phyloP scores from a whole-genome alignment of 1,140 invertebrate species.

The Diorhabda elongata region DNA sequence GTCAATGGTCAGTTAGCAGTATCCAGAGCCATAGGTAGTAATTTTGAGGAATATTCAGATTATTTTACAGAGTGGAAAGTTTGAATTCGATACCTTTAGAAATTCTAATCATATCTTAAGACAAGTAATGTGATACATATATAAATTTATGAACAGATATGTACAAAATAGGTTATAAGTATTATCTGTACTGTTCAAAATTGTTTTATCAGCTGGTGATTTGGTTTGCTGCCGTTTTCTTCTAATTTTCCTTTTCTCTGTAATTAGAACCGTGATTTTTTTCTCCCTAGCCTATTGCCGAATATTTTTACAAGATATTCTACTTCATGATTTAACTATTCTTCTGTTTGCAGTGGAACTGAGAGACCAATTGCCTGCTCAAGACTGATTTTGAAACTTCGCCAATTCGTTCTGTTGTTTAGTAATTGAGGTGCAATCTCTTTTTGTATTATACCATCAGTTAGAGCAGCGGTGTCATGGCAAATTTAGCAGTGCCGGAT shows the following conservation, averaged over 20 bases:
- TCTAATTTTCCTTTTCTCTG: neutral
- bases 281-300: neutral
- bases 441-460: neutral
- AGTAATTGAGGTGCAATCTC: neutral
- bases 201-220: neutral
- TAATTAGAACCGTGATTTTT: neutral
- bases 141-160: no score
- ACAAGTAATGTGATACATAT: no score
- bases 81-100: no score
- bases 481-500: no score
- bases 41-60: constrained; percentile 1
- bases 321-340: neutral
- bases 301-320: neutral
- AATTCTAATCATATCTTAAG: no score
- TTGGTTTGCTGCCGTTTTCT: neutral
- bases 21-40: constrained; percentile 81
- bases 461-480: neutral
- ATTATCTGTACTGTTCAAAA: neutral
- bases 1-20: constrained; percentile 84
- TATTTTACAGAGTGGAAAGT: neutral
- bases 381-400: neutral
- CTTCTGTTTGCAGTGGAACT: neutral
- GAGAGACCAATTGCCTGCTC: neutral
- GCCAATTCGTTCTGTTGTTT: neutral
- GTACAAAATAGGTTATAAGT: no score